These are phyloP conservation scores for human DNA, from an alignment of 2,113 vertebrate species.

Conservation along the genomic window DNA sequence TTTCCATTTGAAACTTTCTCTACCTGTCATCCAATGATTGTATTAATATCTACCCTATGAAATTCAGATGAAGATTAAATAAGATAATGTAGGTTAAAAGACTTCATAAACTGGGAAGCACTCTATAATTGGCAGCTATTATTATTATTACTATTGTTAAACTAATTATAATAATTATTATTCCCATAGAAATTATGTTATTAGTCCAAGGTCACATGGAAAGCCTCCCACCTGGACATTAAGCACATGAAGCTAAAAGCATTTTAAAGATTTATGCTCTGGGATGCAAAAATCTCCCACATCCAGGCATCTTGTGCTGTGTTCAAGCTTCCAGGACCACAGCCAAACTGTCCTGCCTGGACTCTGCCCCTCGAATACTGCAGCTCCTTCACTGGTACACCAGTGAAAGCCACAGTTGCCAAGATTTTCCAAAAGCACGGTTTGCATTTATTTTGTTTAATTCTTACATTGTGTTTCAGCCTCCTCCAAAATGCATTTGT, in stretches of 20 bases:
- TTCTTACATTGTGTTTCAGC: slow-evolving; percentile 52
- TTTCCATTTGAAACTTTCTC: background rate
- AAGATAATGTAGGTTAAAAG: slow-evolving; percentile 47
- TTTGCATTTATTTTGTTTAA: slow-evolving; percentile 71
- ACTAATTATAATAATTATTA: slow-evolving; percentile 43
- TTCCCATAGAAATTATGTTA: slow-evolving; percentile 18
- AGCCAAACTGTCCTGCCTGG: background rate
- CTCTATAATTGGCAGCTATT: slow-evolving; percentile 51
- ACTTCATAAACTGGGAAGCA: slow-evolving; percentile 37
- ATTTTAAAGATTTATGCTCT: background rate
- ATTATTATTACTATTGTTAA: slow-evolving; percentile 53
- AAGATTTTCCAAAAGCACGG: slow-evolving; percentile 46
- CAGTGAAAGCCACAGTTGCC: background rate
- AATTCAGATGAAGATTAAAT: slow-evolving; percentile 48
- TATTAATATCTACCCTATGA: slow-evolving; percentile 11
- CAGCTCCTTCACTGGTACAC: background rate
- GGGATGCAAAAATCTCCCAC: background rate
- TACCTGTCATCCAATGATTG: background rate
- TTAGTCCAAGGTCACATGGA: slow-evolving; percentile 26
- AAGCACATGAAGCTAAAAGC: fast-evolving
- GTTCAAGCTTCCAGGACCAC: background rate
- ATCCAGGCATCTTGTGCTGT: background rate
- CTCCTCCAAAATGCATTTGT: slow-evolving; percentile 55
- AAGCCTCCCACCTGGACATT: background rate
- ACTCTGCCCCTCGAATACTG: fast-evolving